These are phyloP conservation scores for Germaria angustata DNA, from an alignment of 2,888 invertebrate species.

Conservation along the genomic window DNA sequence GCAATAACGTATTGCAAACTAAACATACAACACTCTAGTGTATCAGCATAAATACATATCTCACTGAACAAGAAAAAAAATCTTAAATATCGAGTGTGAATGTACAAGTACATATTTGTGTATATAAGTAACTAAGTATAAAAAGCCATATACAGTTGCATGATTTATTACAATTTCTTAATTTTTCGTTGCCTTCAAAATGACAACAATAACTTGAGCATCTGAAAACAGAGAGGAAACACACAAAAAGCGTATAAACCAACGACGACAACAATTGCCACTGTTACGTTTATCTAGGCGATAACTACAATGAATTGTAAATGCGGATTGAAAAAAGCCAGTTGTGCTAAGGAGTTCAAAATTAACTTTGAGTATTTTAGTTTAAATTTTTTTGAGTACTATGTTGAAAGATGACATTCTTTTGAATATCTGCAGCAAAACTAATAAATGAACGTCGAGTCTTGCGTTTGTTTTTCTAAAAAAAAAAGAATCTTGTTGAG, in stretches of 20 bases:
- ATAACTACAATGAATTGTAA: conserved; percentile 15
- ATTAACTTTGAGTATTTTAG: not conserved
- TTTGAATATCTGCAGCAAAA: not conserved
- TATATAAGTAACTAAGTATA: conserved; percentile 2
- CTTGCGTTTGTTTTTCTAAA: not conserved
- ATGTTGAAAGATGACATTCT: not conserved
- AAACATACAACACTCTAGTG: not conserved
- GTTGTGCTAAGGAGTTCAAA: not conserved
- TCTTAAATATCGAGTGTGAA: conserved; percentile 24
- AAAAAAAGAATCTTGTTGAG: not conserved
- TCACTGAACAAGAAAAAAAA: not conserved
- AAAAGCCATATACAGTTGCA: conserved; percentile 20
- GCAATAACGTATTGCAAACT: conserved; percentile 37
- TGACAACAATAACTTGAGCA: conserved; percentile 39
- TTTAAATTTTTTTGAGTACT: not conserved
- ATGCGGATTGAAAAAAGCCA: not conserved
- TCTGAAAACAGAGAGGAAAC: not conserved
- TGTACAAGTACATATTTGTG: too few species aligned
- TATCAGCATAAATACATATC: not conserved
- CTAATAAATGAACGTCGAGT: conserved; percentile 5
- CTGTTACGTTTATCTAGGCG: conserved; percentile 41
- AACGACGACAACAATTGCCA: conserved; percentile 53
- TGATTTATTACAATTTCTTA: conserved; percentile 59
- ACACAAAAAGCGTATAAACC: not conserved
- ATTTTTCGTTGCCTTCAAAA: conserved; percentile 49